Evolutionary conservation across 2,113 vertebrate genomes (phyloP).

Genomic region (Petroica traversi): DNA sequence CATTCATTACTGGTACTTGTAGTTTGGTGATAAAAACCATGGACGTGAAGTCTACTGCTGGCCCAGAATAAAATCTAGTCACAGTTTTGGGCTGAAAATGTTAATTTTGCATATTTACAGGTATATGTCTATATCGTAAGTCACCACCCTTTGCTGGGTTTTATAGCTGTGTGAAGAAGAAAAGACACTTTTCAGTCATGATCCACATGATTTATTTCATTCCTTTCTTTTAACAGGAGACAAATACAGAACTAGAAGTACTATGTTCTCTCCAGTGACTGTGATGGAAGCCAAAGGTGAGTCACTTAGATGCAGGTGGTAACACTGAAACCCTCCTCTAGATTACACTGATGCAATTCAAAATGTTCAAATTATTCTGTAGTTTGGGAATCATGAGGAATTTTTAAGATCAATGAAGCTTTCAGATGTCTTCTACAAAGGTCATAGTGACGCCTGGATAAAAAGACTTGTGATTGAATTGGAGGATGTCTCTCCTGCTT

Average conservation of each 20-base stretch:
- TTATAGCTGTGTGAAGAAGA: neutral
- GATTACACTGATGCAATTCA: neutral
- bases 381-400: neutral
- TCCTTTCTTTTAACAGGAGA: neutral
- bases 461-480: neutral
- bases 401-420: neutral
- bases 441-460: neutral
- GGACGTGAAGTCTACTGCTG: neutral
- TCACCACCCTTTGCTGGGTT: neutral
- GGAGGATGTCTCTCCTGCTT: neutral
- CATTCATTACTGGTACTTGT: neutral
- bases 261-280: neutral
- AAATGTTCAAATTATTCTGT: neutral
- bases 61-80: neutral
- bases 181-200: neutral
- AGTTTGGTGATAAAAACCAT: neutral
- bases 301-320: neutral
- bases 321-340: neutral
- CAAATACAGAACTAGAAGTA: neutral
- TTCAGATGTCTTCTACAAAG: neutral
- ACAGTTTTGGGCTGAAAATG: neutral
- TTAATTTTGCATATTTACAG: neutral
- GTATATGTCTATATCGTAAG: neutral
- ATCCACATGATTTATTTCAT: neutral
- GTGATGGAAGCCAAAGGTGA: neutral